Percentiles rank a stretch among this genome's conserved stretches.
These are phyloP conservation scores for Leucania comma DNA, from an alignment of 2,888 invertebrate species.

Conservation along the genomic window DNA sequence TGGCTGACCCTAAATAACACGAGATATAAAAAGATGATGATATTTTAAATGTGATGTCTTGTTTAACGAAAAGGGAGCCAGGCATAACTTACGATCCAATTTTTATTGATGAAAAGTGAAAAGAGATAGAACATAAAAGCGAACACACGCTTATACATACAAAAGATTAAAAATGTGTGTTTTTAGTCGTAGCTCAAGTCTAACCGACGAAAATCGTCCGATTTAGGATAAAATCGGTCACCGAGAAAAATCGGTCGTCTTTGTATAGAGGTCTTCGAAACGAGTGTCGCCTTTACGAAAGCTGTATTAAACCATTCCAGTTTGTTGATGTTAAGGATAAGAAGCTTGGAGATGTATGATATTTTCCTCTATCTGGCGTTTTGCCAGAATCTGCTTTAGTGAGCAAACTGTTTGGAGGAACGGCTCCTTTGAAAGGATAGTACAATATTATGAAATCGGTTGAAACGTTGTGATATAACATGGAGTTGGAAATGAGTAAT, in stretches of 20 bases:
- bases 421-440: constrained; percentile 23
- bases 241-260: constrained; percentile 1
- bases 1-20: too few relatives aligned
- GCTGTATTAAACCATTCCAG: constrained; percentile 37
- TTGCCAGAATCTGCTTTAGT: constrained; percentile 35
- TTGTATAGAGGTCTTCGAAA: not conserved
- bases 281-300: not conserved
- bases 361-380: constrained; percentile 35
- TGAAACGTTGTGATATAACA: constrained; percentile 6
- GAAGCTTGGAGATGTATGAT: constrained; percentile 24
- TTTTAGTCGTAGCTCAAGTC: not conserved
- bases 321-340: constrained; percentile 48
- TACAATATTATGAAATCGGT: constrained; percentile 30
- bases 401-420: constrained; percentile 27
- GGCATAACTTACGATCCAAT: not conserved
- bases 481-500: not conserved
- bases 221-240: not conserved
- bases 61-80: not conserved
- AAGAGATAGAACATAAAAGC: not conserved
- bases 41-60: not conserved
- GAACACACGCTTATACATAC: not conserved
- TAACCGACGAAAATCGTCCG: not conserved
- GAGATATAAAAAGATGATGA: too few relatives aligned
- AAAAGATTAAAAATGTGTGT: not conserved
- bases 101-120: not conserved